Conservation (phyloP, 2,797 vertebrate species). For the Leptodactylus fallax region DNA sequence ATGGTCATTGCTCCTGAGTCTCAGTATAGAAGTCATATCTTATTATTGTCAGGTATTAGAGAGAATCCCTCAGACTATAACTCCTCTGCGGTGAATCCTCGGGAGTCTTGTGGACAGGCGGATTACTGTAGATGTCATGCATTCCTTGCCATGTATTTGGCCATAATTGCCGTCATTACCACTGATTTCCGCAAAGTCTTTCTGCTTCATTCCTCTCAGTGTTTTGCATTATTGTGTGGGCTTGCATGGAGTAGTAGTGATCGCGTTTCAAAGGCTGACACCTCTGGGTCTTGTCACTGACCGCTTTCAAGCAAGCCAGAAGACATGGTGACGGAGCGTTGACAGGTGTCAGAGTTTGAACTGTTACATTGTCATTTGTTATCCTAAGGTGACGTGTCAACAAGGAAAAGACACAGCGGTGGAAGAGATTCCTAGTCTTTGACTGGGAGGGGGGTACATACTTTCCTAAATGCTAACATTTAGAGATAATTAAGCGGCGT, state of each 20-base stretch:
- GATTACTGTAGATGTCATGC: conserved; percentile 28
- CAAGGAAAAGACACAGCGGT: neutral
- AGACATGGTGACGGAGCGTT: conserved; percentile 42
- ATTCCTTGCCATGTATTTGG: conserved; percentile 38
- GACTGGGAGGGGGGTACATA: neutral
- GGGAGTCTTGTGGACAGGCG: neutral
- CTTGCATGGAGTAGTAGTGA: conserved; percentile 30
- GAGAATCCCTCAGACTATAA: neutral
- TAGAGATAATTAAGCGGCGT: conserved; percentile 41
- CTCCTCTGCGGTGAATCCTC: neutral
- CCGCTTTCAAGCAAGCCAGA: conserved; percentile 52
- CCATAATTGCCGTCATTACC: conserved; percentile 53
- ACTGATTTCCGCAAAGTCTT: conserved; percentile 42
- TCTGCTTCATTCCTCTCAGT: neutral
- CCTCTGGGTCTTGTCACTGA: conserved; percentile 61
- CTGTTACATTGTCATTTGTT: conserved; percentile 56
- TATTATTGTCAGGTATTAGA: neutral
- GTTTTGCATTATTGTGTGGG: conserved; percentile 20
- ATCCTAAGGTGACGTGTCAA: conserved; percentile 49
- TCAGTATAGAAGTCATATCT: no score
- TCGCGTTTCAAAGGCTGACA: conserved; percentile 61
- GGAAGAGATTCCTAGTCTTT: neutral
- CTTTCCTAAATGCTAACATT: conserved; percentile 24
- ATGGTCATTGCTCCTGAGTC: neutral
- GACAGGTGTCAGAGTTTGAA: conserved; percentile 60